Base-by-base conservation (phyloP, 2,888 invertebrate species). In the Metellina segmentata region DNA sequence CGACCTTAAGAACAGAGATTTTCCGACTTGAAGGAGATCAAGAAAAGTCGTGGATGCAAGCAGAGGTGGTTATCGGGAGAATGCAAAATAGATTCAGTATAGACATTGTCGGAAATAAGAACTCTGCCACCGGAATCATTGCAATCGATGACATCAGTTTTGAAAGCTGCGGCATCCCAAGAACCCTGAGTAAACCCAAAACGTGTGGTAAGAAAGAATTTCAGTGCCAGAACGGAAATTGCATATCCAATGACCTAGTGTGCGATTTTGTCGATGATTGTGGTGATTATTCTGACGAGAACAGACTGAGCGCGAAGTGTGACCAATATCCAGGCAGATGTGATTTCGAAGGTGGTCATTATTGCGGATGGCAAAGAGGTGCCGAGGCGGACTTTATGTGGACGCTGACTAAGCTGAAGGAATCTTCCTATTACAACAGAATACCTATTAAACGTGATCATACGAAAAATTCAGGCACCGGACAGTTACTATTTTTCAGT, bases 261-360 rank as follows among this genome's bases (percentile, higher is more conserved):
- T 93, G 93, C 48, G 93, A 93, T 83, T 93, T 89, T 71, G 85
- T 75, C 16, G 93, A 93, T 79, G 93, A 93, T 52, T 93, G 93
- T 91, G 92, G 93, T 13, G 93, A 93, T 52, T 89, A 82, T 81
- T 91, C 91, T 1, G 93, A 93, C 72, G 93, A 93, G 91, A 87
- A 90, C 13, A 70, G 70, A 53, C 7, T 89, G 6, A 72, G 52
- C 1, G 90, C 90, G 4, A 78, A 89, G 9, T 93, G 93, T 34
- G 83, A 93, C 19, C 11, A 20, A 16, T 93, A 81, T 78, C 81
- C 88, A 20, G 91, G 85, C 6, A 49, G 89, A 72, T 93, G 93
- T 53, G 82, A 93, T 89, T 93, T 93, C 72, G 93, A 93, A 61
- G 9, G 71, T 34, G 51, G 51, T 9, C n/a, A n/a, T n/a, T 89